Evolutionary conservation across 2,888 invertebrate genomes (phyloP), one percentile per base, ranked within the genome.

Genomic region (Scelioninae gen. 1): DNA sequence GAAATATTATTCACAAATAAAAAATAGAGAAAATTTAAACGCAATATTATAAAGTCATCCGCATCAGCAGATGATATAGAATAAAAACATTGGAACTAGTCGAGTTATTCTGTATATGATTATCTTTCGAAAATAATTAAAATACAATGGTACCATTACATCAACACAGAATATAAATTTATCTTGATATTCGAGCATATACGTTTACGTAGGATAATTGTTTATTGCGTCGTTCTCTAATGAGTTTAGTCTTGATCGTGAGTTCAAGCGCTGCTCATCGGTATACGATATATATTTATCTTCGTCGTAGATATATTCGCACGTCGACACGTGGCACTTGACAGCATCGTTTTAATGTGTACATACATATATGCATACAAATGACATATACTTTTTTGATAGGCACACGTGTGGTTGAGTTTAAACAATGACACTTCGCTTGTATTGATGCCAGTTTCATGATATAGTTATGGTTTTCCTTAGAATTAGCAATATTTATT

Each of bases 101-200:
- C 4, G 4, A 4, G 2, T 23, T 23, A 23, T 2, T 23, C 23
- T 23, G 23, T 23, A 23, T 23, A 23, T 23, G 23, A 23, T 23
- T 23, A 23, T 23, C 2, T 23, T 23, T 23, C 4, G 23, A 23
- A 23, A 23, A 23, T 23, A 31, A 85, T 84, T 85, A 81, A 63
- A 85, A 85, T 82, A 85, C 85, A 85, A 85, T 85, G 75, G 65
- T 55, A 56, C 10, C 11, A 32, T 80, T 83, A 84, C 86, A 69
- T 86, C 83, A 84, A 68, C 72, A 62, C 40, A 60, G 66, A 72
- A 77, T 84, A 62, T 49, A 58, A 77, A 77, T 77, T 66, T 34
- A 40, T 47, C 34, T 43, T n/a, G 32, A 69, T 75, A 79, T 47
- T 53, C 49, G 47, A 66, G 51, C 16, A 40, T 40, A 51, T 16